These are phyloP conservation scores for Dicycla oo DNA, from an alignment of 2,888 invertebrate species.

Conservation along the genomic window DNA sequence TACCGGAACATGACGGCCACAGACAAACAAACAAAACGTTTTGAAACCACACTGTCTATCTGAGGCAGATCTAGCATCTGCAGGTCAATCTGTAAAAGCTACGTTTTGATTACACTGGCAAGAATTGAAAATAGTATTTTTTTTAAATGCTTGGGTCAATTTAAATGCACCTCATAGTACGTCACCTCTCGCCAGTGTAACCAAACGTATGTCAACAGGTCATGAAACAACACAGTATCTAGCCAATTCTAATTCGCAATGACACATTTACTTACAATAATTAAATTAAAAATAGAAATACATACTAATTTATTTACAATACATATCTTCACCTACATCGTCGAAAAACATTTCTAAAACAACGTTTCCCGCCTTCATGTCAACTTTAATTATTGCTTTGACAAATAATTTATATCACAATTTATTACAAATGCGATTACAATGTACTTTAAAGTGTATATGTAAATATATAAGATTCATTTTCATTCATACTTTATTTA, in stretches of 20 bases:
- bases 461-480: conserved; percentile 27
- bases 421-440: conserved; percentile 63
- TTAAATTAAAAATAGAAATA: conserved; percentile 79
- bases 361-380: conserved; percentile 73
- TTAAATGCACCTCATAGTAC: conserved; percentile 52
- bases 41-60: conserved; percentile 34
- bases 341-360: conserved; percentile 70
- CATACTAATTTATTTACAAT: conserved; percentile 83
- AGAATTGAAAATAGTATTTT: not conserved
- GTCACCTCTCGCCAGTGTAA: conserved; percentile 49
- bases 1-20: conserved; percentile 37
- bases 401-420: conserved; percentile 72
- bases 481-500: conserved; percentile 43
- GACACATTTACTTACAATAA: conserved; percentile 64
- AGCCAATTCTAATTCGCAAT: conserved; percentile 79
- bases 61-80: conserved; percentile 40
- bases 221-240: conserved; percentile 74
- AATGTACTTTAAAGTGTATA: conserved; percentile 61
- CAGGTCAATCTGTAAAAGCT: conserved; percentile 46
- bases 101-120: conserved; percentile 29
- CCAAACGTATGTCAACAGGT: conserved; percentile 55
- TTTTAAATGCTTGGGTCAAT: conserved; percentile 33
- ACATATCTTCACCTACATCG: conserved; percentile 74
- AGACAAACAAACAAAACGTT: conserved; percentile 40
- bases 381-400: conserved; percentile 76